Evolutionary conservation across 2,888 invertebrate genomes (phyloP), one percentile per base, ranked within the genome.

Genomic region (Torymus texanus): DNA sequence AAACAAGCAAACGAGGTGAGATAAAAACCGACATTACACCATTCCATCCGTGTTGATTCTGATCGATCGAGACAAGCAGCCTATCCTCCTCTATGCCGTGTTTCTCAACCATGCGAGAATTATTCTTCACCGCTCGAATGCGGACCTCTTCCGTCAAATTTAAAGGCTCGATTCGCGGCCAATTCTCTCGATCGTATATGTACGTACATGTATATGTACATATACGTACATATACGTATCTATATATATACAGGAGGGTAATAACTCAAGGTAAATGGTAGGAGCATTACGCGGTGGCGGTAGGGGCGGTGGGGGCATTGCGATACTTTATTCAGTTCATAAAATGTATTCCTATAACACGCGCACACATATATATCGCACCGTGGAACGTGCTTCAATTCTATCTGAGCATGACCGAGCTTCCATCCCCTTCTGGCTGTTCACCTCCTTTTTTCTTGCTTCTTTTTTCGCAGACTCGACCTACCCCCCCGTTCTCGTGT

Each of bases 311-410:
- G 29, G 41, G 81, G 73, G 82, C 81, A 84, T 85, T 72, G 85
- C 86, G 85, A 87, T 87, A 87, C 85, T 87, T 88, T 87, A 88
- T 88, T 87, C 87, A 87, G 87, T 87, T 87, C 86, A 87, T 87
- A 87, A 88, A 88, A 87, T 86, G 86, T 85, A 84, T 85, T 85
- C 85, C 85, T 83, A 85, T 86, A 87, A 87, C 85, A 86, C 41
- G 21, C 21, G 21, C 21, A 21, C 21, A 41, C 8, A 41, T 41
- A 41, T 41, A 41, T 85, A 87, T 87, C 85, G 84, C 83, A 78
- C 82, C 83, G 81, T 78, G 41, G 41, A 86, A 88, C 87, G 87
- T 87, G 88, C 86, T 86, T 86, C 86, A 85, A 87, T 87, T 88
- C 86, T 85, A 86, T 85, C 85, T 77, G 80, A 72, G 82, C 74